A percentile compares a stretch with the other conserved stretches of the same genome.
Evolutionary conservation across 2,888 invertebrate species (phyloP).

Genomic region (Alsophila aescularia): DNA sequence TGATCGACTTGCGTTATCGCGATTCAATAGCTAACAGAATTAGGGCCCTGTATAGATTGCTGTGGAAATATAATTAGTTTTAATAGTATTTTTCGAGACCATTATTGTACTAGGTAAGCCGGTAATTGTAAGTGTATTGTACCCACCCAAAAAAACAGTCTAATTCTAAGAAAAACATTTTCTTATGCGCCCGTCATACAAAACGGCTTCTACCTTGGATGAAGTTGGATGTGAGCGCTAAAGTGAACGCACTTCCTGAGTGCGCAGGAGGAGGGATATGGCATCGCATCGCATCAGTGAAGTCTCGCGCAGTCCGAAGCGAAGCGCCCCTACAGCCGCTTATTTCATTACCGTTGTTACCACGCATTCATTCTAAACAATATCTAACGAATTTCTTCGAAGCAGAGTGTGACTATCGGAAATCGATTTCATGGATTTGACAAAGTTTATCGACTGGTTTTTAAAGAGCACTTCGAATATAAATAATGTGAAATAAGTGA

Average conservation of each 20-base stretch:
- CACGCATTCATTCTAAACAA: slow-evolving; percentile 22
- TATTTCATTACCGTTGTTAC: background rate
- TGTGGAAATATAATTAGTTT: too few species aligned
- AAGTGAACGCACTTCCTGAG: slow-evolving; percentile 49
- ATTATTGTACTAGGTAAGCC: too few species aligned
- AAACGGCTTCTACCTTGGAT: slow-evolving; percentile 15
- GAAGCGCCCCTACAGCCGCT: slow-evolving; percentile 17
- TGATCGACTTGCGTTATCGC: too few species aligned
- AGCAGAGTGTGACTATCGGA: slow-evolving; percentile 18
- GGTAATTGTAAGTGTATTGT: too few species aligned
- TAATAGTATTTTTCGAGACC: too few species aligned
- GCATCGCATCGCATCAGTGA: slow-evolving; percentile 50
- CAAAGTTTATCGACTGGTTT: slow-evolving; percentile 27
- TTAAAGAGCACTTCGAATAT: slow-evolving; percentile 29
- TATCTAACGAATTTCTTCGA: slow-evolving; percentile 14
- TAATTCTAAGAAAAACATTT: background rate
- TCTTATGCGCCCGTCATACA: background rate
- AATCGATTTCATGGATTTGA: slow-evolving; percentile 43
- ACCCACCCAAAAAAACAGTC: background rate
- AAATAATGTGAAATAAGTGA: slow-evolving; percentile 63
- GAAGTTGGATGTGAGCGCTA: slow-evolving; percentile 12
- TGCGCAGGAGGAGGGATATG: slow-evolving; percentile 49
- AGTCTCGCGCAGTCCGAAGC: slow-evolving; percentile 35
- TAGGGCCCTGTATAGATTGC: too few species aligned
- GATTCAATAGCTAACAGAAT: too few species aligned